Evolutionary conservation across 92 coral and sea anemone species (phyloP).

Genomic region (Desmophyllum pertusum): DNA sequence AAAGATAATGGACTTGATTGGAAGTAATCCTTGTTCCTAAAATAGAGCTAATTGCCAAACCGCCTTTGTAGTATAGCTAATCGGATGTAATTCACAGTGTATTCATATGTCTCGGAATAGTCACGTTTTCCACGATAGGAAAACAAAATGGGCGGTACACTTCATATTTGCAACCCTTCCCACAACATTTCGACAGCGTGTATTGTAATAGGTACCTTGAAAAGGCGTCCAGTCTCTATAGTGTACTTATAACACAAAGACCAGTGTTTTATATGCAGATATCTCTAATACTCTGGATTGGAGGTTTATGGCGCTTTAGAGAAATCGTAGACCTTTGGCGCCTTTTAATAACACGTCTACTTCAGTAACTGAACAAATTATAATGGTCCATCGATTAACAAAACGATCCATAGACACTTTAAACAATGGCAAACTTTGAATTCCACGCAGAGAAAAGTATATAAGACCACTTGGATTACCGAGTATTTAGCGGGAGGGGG

Average conservation of each 20-base stretch:
- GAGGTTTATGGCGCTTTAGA: neutral
- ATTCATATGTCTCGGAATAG: slow-evolving; percentile 6
- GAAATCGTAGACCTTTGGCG: slow-evolving; percentile 4
- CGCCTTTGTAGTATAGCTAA: slow-evolving; percentile 7
- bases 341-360: neutral
- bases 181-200: neutral
- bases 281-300: neutral
- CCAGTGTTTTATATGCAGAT: neutral
- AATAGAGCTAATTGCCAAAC: neutral
- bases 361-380: neutral
- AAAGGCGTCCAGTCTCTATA: too few relatives aligned
- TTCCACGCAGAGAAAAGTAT: neutral
- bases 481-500: neutral
- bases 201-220: neutral
- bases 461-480: neutral
- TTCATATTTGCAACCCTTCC: neutral
- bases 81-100: slow-evolving; percentile 8
- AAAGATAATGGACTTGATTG: slow-evolving; percentile 2
- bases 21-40: neutral
- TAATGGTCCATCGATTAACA: neutral
- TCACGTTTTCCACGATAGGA: slow-evolving; percentile 11
- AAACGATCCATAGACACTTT: neutral
- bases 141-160: neutral
- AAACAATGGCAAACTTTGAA: slow-evolving; percentile 11
- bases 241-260: too few relatives aligned